A percentile compares a stretch with the other conserved stretches of the same genome.
phyloP scores from a whole-genome alignment of 2,113 vertebrate species.

The Oncorhynchus gorbuscha region DNA sequence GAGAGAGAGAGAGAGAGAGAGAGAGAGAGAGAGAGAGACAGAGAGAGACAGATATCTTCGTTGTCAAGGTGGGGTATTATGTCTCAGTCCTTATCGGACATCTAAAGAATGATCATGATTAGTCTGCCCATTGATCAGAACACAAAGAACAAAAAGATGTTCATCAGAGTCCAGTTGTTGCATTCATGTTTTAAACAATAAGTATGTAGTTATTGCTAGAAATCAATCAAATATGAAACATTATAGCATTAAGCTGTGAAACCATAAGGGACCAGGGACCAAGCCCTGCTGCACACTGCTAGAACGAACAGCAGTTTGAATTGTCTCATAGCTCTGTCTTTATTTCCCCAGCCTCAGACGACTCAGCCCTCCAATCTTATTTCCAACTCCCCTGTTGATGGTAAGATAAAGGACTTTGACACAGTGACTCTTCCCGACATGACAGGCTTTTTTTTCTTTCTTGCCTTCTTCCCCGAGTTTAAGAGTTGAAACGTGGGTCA shows the following conservation, averaged over 20 bases:
- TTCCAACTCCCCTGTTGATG: slow-evolving; percentile 44
- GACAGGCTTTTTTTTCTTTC: slow-evolving; percentile 54
- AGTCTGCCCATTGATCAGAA: background rate
- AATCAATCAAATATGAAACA: slow-evolving; percentile 34
- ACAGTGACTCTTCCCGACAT: slow-evolving; percentile 54
- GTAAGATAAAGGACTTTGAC: slow-evolving; percentile 60
- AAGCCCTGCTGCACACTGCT: background rate
- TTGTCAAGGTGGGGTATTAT: slow-evolving; percentile 1
- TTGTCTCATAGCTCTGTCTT: background rate
- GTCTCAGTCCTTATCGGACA: slow-evolving; percentile 1
- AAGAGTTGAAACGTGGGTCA: slow-evolving; percentile 94
- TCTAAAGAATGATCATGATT: slow-evolving; percentile 9
- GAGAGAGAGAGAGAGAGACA: background rate
- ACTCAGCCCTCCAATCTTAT: slow-evolving; percentile 19
- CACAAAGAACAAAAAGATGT: slow-evolving; percentile 14
- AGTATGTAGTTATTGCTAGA: background rate
- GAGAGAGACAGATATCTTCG: background rate
- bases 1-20: no score
- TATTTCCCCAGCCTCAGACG: background rate
- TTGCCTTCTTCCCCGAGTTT: slow-evolving; percentile 55
- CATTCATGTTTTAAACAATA: background rate
- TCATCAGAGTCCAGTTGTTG: background rate
- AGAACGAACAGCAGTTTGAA: no score
- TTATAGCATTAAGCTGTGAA: background rate
- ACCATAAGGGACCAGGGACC: background rate